Base-by-base conservation (phyloP, 2,113 vertebrate species). In the Mobula hypostoma region DNA sequence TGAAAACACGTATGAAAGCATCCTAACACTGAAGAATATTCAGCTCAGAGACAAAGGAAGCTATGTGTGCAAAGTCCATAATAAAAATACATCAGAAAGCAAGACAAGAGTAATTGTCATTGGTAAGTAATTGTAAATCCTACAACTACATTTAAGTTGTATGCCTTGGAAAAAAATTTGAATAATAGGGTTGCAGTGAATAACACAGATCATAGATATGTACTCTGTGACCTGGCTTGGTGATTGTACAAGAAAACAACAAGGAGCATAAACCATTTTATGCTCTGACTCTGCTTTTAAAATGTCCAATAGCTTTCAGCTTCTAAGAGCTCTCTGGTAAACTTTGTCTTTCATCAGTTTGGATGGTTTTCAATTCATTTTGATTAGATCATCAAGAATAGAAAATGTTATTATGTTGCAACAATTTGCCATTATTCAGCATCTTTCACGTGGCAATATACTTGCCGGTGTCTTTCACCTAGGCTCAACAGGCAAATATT, bases 21-120 rank as follows among this genome's bases (percentile, higher is more conserved):
- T 48, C 24, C 94, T 98, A 94, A 94, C 85, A 8, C 94, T 98
- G 94, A 94, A 95, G 29, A 97, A 97, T n/a, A 95, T 98, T 63
- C 98, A 98, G 85, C 94, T 95, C 95, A 96, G 97, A 14, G 96
- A 98, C 0, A 96, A 94, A 66, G 98, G 98, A 7, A 1, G 17
- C 0, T 98, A 98, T 48, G 77, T 5, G 8, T 98, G 98, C 95
- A 96, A 27, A 76, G 97, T 96, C 0, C 80, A 91, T 79, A 91
- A 96, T 0, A 61, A 94, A 0, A 95, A 66, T 0, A 9, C 21
- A 21, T 94, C 94, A 94, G 78, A 94, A 7, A 88, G 19, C 14
- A 94, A 95, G 0, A 95, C 95, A 92, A 97, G 95, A 0, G 96
- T 98, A 4, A 94, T 70, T 0, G 96, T 98, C 63, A 96, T 95